Conservation (phyloP, 2,113 vertebrate species). For the Sciurus niger region DNA sequence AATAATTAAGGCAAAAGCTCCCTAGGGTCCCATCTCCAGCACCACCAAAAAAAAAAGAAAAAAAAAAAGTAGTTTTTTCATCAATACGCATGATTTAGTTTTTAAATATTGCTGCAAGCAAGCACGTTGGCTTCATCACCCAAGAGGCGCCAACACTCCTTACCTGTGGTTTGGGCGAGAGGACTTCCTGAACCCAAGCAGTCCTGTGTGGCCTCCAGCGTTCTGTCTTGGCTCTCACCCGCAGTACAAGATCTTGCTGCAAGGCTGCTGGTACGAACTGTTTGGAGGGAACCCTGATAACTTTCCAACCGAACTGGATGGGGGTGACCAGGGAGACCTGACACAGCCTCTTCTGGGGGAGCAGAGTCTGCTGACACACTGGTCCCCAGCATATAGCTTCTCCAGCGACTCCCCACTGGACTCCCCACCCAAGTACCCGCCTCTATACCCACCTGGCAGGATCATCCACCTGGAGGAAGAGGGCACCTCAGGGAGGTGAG, state of each 20-base stretch:
- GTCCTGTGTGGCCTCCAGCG: not conserved
- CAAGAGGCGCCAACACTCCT: not conserved
- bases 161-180: accelerated
- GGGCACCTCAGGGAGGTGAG: slow-evolving; percentile 91
- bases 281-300: slow-evolving; percentile 94
- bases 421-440: slow-evolving; percentile 90
- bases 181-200: not conserved
- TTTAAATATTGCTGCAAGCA: not conserved
- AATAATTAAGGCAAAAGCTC: not conserved
- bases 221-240: not conserved
- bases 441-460: slow-evolving; percentile 94
- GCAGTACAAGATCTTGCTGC: slow-evolving; percentile 97
- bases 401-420: slow-evolving; percentile 88
- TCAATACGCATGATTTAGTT: not conserved
- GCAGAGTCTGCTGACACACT: slow-evolving; percentile 92
- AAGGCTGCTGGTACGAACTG: slow-evolving; percentile 96
- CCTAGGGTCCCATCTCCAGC: not conserved
- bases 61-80: not conserved
- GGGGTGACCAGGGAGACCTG: slow-evolving; percentile 89
- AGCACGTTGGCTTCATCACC: not conserved
- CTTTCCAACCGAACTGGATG: slow-evolving; percentile 94
- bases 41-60: not conserved
- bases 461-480: slow-evolving; percentile 95
- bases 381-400: slow-evolving; percentile 92
- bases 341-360: slow-evolving; percentile 95